A percentile compares a stretch with the other conserved stretches of the same genome.
Conservation (phyloP, 2,797 vertebrate species). For the Graptemys geographica region DNA sequence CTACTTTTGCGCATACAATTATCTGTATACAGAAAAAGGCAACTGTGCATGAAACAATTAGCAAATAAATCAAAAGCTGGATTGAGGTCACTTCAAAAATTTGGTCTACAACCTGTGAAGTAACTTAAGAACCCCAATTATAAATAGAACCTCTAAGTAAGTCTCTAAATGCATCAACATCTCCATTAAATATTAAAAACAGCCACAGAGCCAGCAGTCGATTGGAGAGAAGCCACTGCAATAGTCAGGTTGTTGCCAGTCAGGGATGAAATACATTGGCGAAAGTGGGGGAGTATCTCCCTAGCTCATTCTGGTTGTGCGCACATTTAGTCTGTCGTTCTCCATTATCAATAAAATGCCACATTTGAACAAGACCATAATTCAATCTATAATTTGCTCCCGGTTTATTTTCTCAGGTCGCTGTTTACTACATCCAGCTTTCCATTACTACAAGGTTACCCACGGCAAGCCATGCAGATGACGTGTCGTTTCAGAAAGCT, state of each 20-base stretch:
- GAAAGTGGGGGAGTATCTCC: neutral
- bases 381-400: neutral
- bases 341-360: no score
- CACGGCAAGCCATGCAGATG: neutral
- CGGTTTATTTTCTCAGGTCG: neutral
- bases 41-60: neutral
- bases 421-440: neutral
- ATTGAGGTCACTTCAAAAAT: neutral
- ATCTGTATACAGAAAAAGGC: neutral
- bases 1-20: neutral
- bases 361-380: neutral
- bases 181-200: neutral
- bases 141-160: neutral
- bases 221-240: neutral
- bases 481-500: neutral
- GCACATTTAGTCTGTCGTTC: neutral
- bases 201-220: neutral
- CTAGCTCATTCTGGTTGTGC: neutral
- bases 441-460: neutral
- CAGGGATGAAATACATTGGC: neutral
- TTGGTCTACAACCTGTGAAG: neutral
- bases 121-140: neutral
- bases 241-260: neutral
- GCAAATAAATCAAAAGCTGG: neutral
- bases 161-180: neutral